Conservation (phyloP, 2,888 invertebrate species). For the Emmelina monodactyla region DNA sequence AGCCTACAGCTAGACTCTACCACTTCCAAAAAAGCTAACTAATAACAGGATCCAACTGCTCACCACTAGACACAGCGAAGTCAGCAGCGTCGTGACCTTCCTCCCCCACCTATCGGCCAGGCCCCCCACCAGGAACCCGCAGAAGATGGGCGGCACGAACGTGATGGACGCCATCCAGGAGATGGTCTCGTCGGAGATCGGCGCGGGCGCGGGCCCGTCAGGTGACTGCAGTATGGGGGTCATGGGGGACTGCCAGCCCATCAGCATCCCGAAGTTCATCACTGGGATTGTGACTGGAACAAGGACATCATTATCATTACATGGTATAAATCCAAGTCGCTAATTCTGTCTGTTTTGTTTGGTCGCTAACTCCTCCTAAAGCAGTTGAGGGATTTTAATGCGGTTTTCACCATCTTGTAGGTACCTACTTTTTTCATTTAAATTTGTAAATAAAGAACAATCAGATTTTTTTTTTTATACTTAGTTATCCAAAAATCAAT, state of each 20-base stretch:
- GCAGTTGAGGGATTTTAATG: too few species aligned
- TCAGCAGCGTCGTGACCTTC: constrained; percentile 56
- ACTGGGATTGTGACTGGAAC: constrained; percentile 61
- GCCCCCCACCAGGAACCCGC: constrained; percentile 60
- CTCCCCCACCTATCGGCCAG: constrained; percentile 62
- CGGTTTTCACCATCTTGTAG: too few species aligned
- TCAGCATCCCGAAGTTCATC: constrained; percentile 62
- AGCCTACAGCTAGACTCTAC: too few species aligned
- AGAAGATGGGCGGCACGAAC: constrained; percentile 62
- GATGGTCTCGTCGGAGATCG: constrained; percentile 53
- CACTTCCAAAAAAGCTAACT: not conserved
- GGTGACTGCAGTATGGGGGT: constrained; percentile 53
- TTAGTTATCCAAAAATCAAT: too few species aligned
- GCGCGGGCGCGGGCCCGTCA: constrained; percentile 51
- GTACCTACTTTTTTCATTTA: too few species aligned
- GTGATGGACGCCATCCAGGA: constrained; percentile 67
- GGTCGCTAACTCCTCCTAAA: too few species aligned
- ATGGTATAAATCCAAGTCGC: too few species aligned
- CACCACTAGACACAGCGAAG: constrained; percentile 61
- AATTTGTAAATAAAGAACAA: too few species aligned
- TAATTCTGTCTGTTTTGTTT: too few species aligned
- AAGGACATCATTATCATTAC: too few species aligned
- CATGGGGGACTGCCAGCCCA: constrained; percentile 68
- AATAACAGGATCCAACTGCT: constrained; percentile 26
- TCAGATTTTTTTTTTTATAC: too few species aligned